Base-by-base conservation (phyloP, 1,140 invertebrate genomes). In the Grapholita molesta region DNA sequence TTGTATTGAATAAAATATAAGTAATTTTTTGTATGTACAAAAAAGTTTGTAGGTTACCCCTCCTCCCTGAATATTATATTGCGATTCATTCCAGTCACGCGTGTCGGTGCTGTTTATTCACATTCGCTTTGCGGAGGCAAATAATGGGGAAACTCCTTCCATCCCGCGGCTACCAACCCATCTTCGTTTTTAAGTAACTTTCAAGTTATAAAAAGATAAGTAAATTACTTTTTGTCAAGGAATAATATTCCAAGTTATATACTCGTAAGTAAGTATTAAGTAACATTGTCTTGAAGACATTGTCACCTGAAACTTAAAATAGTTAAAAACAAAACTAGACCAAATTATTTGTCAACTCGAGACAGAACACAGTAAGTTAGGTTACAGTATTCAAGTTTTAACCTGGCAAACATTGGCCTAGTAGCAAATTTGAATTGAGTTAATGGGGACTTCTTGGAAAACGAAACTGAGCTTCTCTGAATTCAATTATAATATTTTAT, bases 71-170 rank as follows among this genome's bases (percentile, higher is more conserved):
- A 81, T 76, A 76, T 83, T 71, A 74, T 67, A 75, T 72, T 70
- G 67, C 69, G 52, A 81, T 85, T 82, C 75, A 87, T 87, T 85
- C 85, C 12, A 77, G 83, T 86, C 86, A 89, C 86, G 86, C 74
- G 73, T 78, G 67, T 75, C 73, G 65, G 55, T 67, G 75, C 75
- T 85, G 83, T 86, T 85, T 86, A 87, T 85, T 82, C 83, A 81
- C 81, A 81, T 86, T 82, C 78, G 76, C 74, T 75, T 75, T 78
- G 72, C 70, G 76, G 77, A 76, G 78, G 79, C 78, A 86, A 87
- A 85, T 89, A 89, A 86, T 84, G 76, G 78, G 75, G 78, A 74
- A 80, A 84, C 79, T 83, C 76, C 73, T 81, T 76, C 66, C 24
- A 57, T 61, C 5, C 32, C 7, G 28, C 28, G 3, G 7, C 28